Evolutionary conservation across 2,888 invertebrate species (phyloP).

Genomic region (Ectemnius continuus): DNA sequence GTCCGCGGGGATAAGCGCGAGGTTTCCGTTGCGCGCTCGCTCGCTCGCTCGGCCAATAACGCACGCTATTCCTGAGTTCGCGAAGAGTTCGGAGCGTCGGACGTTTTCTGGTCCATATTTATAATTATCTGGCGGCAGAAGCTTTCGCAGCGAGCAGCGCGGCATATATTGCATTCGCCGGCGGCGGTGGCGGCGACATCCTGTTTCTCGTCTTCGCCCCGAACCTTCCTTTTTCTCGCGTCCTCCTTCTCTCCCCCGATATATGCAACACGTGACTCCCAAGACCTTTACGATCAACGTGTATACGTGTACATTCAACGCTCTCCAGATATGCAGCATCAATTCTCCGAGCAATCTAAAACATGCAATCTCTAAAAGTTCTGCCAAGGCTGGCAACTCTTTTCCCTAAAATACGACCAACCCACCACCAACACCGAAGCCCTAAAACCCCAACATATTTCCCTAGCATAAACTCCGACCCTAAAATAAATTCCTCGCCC

Average conservation of each 20-base stretch:
- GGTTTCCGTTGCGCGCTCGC: too few relatives aligned
- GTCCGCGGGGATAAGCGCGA: too few relatives aligned
- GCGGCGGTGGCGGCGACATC: conserved; percentile 61
- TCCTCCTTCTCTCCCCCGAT: conserved; percentile 37
- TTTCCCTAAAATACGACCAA: too few relatives aligned
- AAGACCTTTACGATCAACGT: conserved; percentile 32
- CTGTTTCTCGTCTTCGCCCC: conserved; percentile 57
- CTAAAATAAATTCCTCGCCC: too few relatives aligned
- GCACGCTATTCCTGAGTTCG: conserved; percentile 46
- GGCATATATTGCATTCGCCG: conserved; percentile 16
- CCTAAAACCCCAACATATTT: too few relatives aligned
- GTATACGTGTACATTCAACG: conserved; percentile 29
- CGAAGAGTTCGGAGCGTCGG: conserved; percentile 25
- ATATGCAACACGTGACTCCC: conserved; percentile 62
- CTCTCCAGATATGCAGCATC: conserved; percentile 39
- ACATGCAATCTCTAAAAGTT: too few relatives aligned
- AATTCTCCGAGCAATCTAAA: neutral
- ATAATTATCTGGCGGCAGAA: conserved; percentile 52
- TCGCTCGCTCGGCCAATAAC: neutral
- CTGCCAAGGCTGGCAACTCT: too few relatives aligned
- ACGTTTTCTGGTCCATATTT: conserved; percentile 56
- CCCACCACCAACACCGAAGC: too few relatives aligned
- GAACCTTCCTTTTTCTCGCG: conserved; percentile 41
- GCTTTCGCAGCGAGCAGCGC: conserved; percentile 32
- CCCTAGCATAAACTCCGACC: too few relatives aligned